Conservation (phyloP, 1,140 invertebrate species). For the Pseudomyrmex dendroicus region DNA sequence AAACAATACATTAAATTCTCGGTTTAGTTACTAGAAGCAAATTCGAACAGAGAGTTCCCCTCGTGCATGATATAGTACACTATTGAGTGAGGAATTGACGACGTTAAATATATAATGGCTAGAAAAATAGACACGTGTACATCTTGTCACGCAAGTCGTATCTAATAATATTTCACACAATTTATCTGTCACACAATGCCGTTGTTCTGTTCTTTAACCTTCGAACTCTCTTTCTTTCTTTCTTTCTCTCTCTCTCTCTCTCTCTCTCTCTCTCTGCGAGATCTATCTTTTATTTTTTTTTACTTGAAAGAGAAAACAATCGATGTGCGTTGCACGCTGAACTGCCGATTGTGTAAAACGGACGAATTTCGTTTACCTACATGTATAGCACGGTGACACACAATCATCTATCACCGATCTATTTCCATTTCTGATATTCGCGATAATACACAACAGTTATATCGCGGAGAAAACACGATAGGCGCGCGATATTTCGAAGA, state of each 20-base stretch:
- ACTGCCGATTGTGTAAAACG: background rate
- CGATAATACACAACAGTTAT: background rate
- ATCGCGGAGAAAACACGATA: too few species aligned
- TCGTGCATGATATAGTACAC: background rate
- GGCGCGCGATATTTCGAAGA: slow-evolving; percentile 7
- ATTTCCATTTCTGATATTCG: too few species aligned
- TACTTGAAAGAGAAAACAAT: background rate
- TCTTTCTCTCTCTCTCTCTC: background rate
- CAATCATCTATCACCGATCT: too few species aligned
- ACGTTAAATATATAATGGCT: slow-evolving; percentile 23
- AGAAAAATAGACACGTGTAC: slow-evolving; percentile 25
- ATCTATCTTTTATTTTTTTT: slow-evolving; percentile 20
- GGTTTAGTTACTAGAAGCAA: too few species aligned
- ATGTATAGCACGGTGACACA: background rate
- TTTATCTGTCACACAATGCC: slow-evolving; percentile 8
- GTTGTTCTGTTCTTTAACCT: slow-evolving; percentile 30
- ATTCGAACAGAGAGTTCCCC: too few species aligned
- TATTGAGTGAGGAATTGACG: slow-evolving; percentile 38
- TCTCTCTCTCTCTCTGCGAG: background rate
- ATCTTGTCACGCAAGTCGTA: slow-evolving; percentile 33
- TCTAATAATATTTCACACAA: slow-evolving; percentile 36
- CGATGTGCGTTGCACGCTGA: background rate
- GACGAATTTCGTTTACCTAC: background rate
- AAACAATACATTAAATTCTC: too few species aligned
- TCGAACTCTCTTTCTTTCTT: background rate